phyloP scores from a whole-genome alignment of 2,113 vertebrate species.

The Megaleporinus macrocephalus region DNA sequence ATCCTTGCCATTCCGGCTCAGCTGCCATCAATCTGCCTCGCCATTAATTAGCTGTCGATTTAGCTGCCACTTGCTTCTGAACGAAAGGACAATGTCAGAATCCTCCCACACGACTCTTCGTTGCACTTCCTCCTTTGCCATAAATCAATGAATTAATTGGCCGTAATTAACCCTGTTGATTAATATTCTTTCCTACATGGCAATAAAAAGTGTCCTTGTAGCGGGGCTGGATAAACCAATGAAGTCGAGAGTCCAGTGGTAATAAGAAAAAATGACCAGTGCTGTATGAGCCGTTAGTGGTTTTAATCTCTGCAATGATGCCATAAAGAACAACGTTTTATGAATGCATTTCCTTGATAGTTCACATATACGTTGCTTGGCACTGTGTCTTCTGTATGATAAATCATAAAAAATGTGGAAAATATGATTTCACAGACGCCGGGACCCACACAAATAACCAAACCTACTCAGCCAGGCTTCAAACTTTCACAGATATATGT shows the following conservation, averaged over 20 bases:
- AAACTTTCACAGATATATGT: no score
- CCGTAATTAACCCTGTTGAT: constrained; percentile 74
- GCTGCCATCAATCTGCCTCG: constrained; percentile 68
- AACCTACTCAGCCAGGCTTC: no score
- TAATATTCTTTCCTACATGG: constrained; percentile 70
- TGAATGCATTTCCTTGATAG: no score
- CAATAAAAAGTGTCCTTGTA: constrained; percentile 68
- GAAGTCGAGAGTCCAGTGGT: constrained; percentile 10
- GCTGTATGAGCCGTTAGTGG: no score
- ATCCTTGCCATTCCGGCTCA: constrained; percentile 22
- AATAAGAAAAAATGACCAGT: neutral
- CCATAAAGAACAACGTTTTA: no score
- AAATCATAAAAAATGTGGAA: no score
- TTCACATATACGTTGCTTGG: no score
- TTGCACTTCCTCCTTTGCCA: constrained; percentile 55
- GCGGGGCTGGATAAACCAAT: constrained; percentile 36
- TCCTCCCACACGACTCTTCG: constrained; percentile 55
- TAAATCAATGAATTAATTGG: constrained; percentile 72
- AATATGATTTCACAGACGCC: no score
- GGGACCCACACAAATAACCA: no score
- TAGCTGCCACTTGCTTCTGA: constrained; percentile 66
- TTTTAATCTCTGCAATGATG: no score
- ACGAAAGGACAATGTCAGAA: constrained; percentile 69
- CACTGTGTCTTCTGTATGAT: no score
- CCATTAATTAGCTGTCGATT: constrained; percentile 71